Evolutionary conservation across 1,140 invertebrate species (phyloP), one percentile per base, ranked within the genome.

Genomic region (Ceratina calcarata): DNA sequence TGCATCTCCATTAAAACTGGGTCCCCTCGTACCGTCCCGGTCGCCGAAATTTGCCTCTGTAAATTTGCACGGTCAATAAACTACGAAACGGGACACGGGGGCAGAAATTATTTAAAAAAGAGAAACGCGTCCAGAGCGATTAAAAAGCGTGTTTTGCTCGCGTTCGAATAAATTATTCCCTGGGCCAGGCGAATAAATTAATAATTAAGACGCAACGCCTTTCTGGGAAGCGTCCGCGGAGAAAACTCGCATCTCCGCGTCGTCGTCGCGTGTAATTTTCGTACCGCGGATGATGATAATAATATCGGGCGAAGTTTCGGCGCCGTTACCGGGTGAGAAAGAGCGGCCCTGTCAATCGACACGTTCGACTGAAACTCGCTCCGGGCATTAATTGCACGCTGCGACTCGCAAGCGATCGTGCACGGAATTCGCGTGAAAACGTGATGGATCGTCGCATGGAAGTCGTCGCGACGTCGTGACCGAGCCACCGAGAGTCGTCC

Each of bases 351-450:
- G 69, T 62, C 37, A 66, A 45, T 53, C 55, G 60, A 51, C 22
- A 45, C 24, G 61, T 67, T 49, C 77, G 57, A 67, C 53, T 51
- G 53, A 4, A 4, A 32, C 16, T n/a, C 51, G 68, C 27, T 45
- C 37, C n/a, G 24, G 57, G 65, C 78, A 78, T 87, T 83, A 83
- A 85, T 85, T 83, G 83, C 85, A 75, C 78, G 77, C 65, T 66
- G 73, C 51, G 66, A 15, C 57, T 45, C 37, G 37, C 37, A 45
- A 10, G 66, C 61, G 61, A 61, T 75, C 81, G 81, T 82, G 81
- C 70, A 22, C 62, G 80, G 87, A 89, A 90, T 91, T 89, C 72
- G 76, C 83, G 72, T 61, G 72, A 77, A 80, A 68, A 83, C 86
- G 88, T 86, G 85, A 86, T 82, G 84, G 88, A 88, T 88, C 80